phyloP scores from a whole-genome alignment of 2,888 invertebrate genomes.

The Mythimna impura region DNA sequence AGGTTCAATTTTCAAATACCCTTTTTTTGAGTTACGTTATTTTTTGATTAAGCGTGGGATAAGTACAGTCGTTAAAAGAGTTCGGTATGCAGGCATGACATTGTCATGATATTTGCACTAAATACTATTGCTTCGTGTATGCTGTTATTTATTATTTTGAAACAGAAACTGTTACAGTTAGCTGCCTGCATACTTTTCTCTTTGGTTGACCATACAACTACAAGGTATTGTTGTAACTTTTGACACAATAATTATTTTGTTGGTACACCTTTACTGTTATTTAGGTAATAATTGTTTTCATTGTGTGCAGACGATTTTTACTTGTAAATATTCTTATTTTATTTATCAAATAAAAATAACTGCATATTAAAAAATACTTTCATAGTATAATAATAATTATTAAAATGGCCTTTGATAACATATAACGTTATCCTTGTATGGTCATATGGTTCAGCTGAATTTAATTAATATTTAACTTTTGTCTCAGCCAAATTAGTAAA shows the following conservation, averaged over 20 bases:
- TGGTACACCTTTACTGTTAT: too few relatives aligned
- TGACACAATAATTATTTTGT: too few relatives aligned
- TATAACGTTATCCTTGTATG: neutral
- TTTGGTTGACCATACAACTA: neutral
- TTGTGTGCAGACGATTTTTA: neutral
- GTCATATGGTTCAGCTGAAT: neutral
- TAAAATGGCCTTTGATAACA: conserved; percentile 4
- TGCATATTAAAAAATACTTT: neutral
- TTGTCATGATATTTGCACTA: too few relatives aligned
- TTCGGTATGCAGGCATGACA: neutral
- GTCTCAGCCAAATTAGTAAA: conserved; percentile 2
- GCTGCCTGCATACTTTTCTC: neutral
- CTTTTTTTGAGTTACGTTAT: too few relatives aligned
- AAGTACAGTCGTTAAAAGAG: neutral
- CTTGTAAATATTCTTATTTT: neutral
- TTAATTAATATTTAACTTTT: conserved; percentile 3
- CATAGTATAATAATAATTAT: neutral
- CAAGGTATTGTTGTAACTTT: too few relatives aligned
- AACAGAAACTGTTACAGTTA: neutral
- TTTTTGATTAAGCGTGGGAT: neutral
- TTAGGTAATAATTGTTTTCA: neutral
- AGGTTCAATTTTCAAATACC: too few relatives aligned
- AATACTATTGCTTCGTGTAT: neutral
- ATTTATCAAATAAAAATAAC: neutral
- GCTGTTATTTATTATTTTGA: neutral